These are phyloP conservation scores for Phengaris alcon DNA, from an alignment of 2,888 invertebrate genomes.

Conservation along the genomic window DNA sequence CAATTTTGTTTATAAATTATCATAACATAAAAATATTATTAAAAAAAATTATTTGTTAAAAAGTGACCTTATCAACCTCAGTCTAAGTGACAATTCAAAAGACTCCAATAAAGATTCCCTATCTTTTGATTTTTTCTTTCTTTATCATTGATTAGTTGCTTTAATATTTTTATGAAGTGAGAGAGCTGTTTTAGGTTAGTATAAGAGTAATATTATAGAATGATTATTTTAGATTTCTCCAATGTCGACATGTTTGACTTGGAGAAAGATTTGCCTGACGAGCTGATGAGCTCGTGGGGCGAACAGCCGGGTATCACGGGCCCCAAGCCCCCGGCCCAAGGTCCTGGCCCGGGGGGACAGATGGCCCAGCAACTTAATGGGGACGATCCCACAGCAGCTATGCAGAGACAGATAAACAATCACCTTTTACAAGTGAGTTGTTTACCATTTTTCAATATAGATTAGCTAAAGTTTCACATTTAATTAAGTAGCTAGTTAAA, in stretches of 20 bases:
- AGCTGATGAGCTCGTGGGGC: conserved; percentile 90
- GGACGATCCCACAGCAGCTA: conserved; percentile 81
- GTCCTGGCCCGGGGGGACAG: conserved; percentile 86
- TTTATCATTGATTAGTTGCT: too few species aligned
- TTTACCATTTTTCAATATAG: conserved; percentile 9
- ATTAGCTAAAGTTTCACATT: too few species aligned
- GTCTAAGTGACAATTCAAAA: too few species aligned
- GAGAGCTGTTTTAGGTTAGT: background rate
- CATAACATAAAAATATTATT: too few species aligned
- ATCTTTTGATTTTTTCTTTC: too few species aligned
- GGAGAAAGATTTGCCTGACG: conserved; percentile 95
- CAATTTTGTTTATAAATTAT: too few species aligned
- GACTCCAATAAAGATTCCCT: too few species aligned
- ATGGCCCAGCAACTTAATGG: conserved; percentile 83
- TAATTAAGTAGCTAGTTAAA: too few species aligned
- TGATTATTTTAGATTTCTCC: conserved; percentile 82
- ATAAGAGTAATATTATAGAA: background rate
- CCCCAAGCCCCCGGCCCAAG: conserved; percentile 89
- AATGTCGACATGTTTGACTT: conserved; percentile 92
- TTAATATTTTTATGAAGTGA: too few species aligned
- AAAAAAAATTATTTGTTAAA: too few species aligned
- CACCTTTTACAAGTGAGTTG: conserved; percentile 82
- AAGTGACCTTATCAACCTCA: too few species aligned
- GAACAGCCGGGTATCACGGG: conserved; percentile 82
- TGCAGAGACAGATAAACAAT: conserved; percentile 81